These are phyloP conservation scores for Sterna hirundo DNA, from an alignment of 2,113 vertebrate species.

Conservation along the genomic window DNA sequence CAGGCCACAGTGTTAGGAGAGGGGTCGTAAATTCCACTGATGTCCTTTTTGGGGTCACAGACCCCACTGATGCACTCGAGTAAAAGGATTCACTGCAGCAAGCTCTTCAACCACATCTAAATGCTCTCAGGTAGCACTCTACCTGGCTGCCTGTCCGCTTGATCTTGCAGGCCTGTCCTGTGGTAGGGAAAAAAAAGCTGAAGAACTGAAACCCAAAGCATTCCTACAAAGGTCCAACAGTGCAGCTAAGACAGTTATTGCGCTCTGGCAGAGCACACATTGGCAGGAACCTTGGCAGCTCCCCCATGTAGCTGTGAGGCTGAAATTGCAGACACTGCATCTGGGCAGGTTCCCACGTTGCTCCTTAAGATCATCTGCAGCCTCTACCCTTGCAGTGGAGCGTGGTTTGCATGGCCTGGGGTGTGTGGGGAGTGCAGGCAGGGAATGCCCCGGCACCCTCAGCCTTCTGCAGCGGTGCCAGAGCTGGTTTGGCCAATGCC, in stretches of 20 bases:
- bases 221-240: neutral
- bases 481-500: neutral
- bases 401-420: rapidly evolving
- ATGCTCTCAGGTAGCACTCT: neutral
- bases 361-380: neutral
- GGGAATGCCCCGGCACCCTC: rapidly evolving
- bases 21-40: neutral
- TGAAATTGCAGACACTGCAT: neutral
- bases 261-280: neutral
- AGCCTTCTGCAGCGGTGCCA: neutral
- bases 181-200: neutral
- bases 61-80: neutral
- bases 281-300: neutral
- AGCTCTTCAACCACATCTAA: neutral
- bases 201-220: neutral
- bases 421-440: rapidly evolving
- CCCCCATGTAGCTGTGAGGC: neutral
- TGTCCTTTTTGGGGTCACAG: neutral
- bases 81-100: neutral
- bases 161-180: neutral
- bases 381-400: rapidly evolving
- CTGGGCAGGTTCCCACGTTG: rapidly evolving
- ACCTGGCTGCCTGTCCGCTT: neutral
- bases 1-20: rapidly evolving
- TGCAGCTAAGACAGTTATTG: neutral